Evolutionary conservation across 2,797 vertebrate genomes (phyloP).

Genomic region (Peromyscus melanophrys): DNA sequence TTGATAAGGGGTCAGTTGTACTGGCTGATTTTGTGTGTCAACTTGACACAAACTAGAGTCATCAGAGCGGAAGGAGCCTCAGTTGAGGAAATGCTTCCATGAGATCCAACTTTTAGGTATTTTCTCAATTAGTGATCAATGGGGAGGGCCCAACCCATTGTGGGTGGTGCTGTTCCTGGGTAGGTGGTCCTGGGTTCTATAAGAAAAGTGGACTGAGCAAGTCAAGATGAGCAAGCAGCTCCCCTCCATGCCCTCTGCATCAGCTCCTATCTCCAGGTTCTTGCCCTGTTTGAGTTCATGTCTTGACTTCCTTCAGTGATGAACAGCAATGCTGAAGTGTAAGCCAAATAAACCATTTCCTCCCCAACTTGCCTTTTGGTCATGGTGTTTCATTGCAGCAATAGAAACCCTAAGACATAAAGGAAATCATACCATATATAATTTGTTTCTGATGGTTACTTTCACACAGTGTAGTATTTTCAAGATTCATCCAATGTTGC

Average conservation of each 20-base stretch:
- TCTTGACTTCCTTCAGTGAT: not conserved
- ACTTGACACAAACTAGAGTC: not conserved
- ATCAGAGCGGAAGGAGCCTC: not conserved
- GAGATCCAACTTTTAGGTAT: not conserved
- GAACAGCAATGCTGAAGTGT: not conserved
- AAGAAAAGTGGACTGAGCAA: not conserved
- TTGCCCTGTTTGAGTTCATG: not conserved
- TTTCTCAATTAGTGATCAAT: not conserved
- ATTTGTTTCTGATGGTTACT: conserved; percentile 16
- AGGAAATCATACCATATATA: not conserved
- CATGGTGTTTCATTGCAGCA: not conserved
- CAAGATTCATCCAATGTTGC: not conserved
- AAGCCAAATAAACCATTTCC: not conserved
- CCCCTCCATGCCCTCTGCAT: not conserved
- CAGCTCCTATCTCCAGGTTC: not conserved
- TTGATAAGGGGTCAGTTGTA: not conserved
- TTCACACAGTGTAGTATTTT: conserved; percentile 24
- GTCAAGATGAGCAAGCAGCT: not conserved
- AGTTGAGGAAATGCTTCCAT: not conserved
- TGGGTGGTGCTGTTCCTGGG: not conserved
- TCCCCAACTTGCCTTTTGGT: not conserved
- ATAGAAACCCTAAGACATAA: not conserved
- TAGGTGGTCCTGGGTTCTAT: not conserved
- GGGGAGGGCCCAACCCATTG: not conserved
- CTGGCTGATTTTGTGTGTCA: not conserved